Conservation (phyloP, 2,888 invertebrate species). For the Proisotoma minuta region DNA sequence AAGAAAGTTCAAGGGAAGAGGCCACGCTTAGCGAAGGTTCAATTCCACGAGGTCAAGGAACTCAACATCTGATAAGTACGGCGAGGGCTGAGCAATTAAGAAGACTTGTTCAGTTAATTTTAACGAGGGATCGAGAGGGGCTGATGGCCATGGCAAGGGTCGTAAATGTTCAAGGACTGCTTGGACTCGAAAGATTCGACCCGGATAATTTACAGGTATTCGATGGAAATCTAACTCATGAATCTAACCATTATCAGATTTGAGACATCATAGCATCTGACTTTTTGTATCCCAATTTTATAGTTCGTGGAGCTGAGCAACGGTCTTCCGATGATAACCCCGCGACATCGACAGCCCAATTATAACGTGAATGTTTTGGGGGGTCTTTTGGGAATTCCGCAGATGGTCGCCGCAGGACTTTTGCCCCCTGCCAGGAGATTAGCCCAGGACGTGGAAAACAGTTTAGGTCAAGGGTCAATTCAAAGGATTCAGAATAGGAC, state of each 20-base stretch:
- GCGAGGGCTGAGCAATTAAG: slow-evolving; percentile 30
- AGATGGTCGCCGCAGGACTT: slow-evolving; percentile 33
- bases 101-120: slow-evolving; percentile 27
- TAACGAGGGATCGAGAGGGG: slow-evolving; percentile 25
- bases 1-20: not conserved
- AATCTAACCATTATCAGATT: no score
- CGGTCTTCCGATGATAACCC: slow-evolving; percentile 32
- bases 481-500: slow-evolving; percentile 12
- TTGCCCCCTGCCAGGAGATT: slow-evolving; percentile 26
- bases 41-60: slow-evolving; percentile 17
- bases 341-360: no score
- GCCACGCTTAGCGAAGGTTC: slow-evolving; percentile 25
- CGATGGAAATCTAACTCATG: not conserved
- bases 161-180: slow-evolving; percentile 26
- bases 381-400: slow-evolving; percentile 26
- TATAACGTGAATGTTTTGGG: slow-evolving; percentile 23
- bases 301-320: slow-evolving; percentile 27
- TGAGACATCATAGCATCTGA: not conserved
- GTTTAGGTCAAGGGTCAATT: slow-evolving; percentile 21
- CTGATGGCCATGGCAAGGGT: slow-evolving; percentile 24
- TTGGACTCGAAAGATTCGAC: slow-evolving; percentile 24
- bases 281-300: not conserved
- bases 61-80: slow-evolving; percentile 22
- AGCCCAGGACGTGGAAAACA: slow-evolving; percentile 20
- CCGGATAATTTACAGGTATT: slow-evolving; percentile 32